Evolutionary conservation across 2,113 vertebrate genomes (phyloP).

Genomic region (Pionites leucogaster): DNA sequence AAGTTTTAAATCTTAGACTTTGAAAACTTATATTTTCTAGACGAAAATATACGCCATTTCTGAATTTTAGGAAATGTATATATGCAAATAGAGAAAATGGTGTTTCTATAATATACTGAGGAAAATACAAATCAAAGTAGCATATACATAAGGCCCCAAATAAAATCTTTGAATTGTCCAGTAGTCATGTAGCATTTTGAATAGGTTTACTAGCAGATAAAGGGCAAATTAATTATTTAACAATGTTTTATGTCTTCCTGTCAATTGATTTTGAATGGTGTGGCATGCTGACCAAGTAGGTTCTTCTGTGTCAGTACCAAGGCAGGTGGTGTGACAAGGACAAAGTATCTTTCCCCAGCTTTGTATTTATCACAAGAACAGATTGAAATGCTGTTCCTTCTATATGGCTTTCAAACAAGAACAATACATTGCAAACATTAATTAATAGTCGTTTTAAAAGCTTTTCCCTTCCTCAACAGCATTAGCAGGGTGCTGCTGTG

Average conservation of each 20-base stretch:
- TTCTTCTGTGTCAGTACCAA: background rate
- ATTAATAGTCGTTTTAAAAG: background rate
- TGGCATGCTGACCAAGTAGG: background rate
- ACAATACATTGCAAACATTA: background rate
- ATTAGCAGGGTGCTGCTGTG: background rate
- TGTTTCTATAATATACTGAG: background rate
- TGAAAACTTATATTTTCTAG: background rate
- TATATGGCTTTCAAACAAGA: background rate
- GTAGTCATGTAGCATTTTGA: background rate
- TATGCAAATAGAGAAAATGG: background rate
- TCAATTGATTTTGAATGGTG: background rate
- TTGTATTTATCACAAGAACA: background rate
- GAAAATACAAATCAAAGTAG: background rate
- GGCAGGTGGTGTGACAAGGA: background rate
- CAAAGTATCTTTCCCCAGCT: background rate
- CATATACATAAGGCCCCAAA: background rate
- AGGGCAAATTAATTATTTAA: background rate
- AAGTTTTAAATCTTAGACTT: background rate
- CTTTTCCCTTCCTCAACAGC: background rate
- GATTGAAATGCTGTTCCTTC: background rate
- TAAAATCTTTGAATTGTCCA: background rate
- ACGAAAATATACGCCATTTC: background rate
- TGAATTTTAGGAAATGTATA: background rate
- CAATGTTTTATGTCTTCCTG: background rate
- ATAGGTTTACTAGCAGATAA: background rate